Conservation (phyloP, 1,140 invertebrate genomes). For the Lasioglossum albipes region DNA sequence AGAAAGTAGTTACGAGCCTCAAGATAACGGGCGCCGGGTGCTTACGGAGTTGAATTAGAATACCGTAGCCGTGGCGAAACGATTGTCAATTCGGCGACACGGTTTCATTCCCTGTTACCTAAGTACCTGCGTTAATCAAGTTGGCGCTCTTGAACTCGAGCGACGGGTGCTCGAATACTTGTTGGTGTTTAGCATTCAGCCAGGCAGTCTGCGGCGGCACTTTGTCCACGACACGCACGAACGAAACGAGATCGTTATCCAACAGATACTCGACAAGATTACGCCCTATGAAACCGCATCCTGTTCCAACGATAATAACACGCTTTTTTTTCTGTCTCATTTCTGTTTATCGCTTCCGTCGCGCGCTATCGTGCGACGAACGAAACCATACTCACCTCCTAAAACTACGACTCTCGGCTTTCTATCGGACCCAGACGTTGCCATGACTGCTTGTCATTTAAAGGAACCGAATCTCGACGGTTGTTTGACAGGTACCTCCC, state of each 20-base stretch:
- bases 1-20: background rate
- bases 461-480: background rate
- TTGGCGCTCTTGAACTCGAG: conserved; percentile 96
- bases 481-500: conserved; percentile 4
- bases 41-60: background rate
- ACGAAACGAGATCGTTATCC: conserved; percentile 87
- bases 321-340: conserved; percentile 25
- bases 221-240: conserved; percentile 92
- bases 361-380: background rate
- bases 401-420: conserved; percentile 75
- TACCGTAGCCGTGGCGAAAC: background rate
- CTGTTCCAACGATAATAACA: conserved; percentile 78
- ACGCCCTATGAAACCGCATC: conserved; percentile 95
- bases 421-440: conserved; percentile 65
- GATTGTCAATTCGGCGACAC: background rate
- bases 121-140: conserved; percentile 92
- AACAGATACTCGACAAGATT: conserved; percentile 92
- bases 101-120: conserved; percentile 82
- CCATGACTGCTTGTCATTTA: conserved; percentile 67
- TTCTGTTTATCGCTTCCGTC: conserved; percentile 45
- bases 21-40: background rate
- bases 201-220: conserved; percentile 95
- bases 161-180: conserved; percentile 85
- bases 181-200: conserved; percentile 88
- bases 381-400: conserved; percentile 69